These are phyloP conservation scores for Barnardius zonarius DNA, from an alignment of 2,113 vertebrate species.

Conservation along the genomic window DNA sequence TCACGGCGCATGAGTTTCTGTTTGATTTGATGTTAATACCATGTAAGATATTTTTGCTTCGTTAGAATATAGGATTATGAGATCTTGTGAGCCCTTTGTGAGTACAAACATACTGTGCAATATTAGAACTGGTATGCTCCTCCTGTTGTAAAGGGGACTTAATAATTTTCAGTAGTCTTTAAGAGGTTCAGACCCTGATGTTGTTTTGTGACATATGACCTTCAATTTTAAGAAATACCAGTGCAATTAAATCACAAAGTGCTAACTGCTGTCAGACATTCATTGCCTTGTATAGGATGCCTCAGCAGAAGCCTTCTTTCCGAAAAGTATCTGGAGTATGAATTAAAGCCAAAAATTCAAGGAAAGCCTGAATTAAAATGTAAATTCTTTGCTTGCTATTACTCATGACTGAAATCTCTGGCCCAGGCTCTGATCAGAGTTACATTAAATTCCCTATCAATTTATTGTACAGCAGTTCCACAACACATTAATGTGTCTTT, in stretches of 20 bases:
- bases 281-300: background rate
- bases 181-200: background rate
- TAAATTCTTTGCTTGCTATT: background rate
- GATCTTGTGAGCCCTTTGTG: slow-evolving; percentile 31
- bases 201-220: background rate
- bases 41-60: slow-evolving; percentile 9
- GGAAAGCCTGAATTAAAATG: slow-evolving; percentile 11
- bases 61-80: slow-evolving; percentile 31
- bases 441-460: background rate
- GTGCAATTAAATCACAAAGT: background rate
- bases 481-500: background rate
- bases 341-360: slow-evolving; percentile 11
- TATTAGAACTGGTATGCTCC: background rate
- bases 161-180: background rate
- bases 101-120: background rate
- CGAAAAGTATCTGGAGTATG: background rate
- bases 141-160: background rate
- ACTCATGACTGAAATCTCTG: slow-evolving; percentile 4
- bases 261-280: slow-evolving; percentile 11
- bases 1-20: slow-evolving; percentile 14
- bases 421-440: background rate
- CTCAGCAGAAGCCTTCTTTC: slow-evolving; percentile 18
- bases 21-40: background rate
- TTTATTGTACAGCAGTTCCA: slow-evolving; percentile 1
- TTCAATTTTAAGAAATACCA: slow-evolving; percentile 28